Percentiles rank a stretch among this genome's conserved stretches.
Evolutionary conservation across 2,888 invertebrate genomes (phyloP).

Genomic region (Callinectes sapidus): DNA sequence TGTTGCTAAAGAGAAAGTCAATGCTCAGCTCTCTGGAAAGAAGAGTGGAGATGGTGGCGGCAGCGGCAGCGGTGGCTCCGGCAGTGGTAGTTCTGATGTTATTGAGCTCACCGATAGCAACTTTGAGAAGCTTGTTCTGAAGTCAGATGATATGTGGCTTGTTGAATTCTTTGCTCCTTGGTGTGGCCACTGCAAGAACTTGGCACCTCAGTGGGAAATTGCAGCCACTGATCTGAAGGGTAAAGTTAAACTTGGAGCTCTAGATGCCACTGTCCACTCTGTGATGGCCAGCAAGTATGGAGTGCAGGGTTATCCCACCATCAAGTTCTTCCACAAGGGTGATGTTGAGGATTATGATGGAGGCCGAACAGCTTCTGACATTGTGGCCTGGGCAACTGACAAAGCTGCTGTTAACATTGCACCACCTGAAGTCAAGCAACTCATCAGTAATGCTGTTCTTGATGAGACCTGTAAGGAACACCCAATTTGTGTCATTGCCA

Average conservation of each 20-base stretch:
- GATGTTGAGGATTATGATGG: slow-evolving; percentile 89
- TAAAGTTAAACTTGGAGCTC: slow-evolving; percentile 93
- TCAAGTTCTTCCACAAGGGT: slow-evolving; percentile 81
- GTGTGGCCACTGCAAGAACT: slow-evolving; percentile 97
- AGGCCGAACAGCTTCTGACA: slow-evolving; percentile 91
- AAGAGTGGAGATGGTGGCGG: slow-evolving; percentile 70
- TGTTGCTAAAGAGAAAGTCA: slow-evolving; percentile 85
- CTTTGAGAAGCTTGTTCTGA: slow-evolving; percentile 92
- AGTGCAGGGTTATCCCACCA: slow-evolving; percentile 96
- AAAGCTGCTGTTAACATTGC: slow-evolving; percentile 92
- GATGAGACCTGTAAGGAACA: slow-evolving; percentile 88
- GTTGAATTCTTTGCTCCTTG: slow-evolving; percentile 98
- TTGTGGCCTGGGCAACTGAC: slow-evolving; percentile 91
- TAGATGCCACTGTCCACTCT: slow-evolving; percentile 96
- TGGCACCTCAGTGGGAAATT: slow-evolving; percentile 96
- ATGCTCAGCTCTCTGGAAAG: slow-evolving; percentile 82
- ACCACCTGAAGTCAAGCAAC: slow-evolving; percentile 89
- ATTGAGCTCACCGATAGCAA: slow-evolving; percentile 96
- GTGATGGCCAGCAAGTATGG: slow-evolving; percentile 88
- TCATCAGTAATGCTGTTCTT: slow-evolving; percentile 79
- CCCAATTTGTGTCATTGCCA: slow-evolving; percentile 92
- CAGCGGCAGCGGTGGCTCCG: slow-evolving; percentile 73
- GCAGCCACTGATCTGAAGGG: slow-evolving; percentile 97
- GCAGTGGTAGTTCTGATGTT: slow-evolving; percentile 80
- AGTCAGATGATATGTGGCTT: slow-evolving; percentile 96